A percentile compares a stretch with the other conserved stretches of the same genome.
These are phyloP conservation scores for Proales similis DNA, from an alignment of 1,140 invertebrate species.

Conservation along the genomic window DNA sequence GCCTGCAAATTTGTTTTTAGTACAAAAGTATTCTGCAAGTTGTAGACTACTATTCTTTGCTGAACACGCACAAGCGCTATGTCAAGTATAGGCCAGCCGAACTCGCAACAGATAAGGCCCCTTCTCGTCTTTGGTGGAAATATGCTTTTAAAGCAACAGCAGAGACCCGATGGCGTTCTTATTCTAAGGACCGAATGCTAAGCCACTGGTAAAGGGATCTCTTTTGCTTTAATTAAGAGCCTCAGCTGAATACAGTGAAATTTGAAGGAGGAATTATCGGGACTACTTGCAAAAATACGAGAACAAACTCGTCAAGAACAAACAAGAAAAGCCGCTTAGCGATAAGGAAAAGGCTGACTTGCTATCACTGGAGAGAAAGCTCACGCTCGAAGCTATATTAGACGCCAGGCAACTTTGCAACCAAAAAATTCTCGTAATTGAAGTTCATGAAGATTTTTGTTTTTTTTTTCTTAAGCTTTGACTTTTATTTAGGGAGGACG, in stretches of 20 bases:
- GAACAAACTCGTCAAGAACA: not conserved
- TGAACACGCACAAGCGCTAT: slow-evolving; percentile 63
- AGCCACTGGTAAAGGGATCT: slow-evolving; percentile 57
- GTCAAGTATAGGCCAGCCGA: slow-evolving; percentile 55
- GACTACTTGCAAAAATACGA: slow-evolving; percentile 33
- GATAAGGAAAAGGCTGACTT: slow-evolving; percentile 9
- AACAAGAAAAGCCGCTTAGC: not conserved
- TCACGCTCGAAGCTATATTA: slow-evolving; percentile 28
- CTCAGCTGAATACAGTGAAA: too few relatives aligned
- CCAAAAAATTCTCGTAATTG: too few relatives aligned
- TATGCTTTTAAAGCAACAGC: slow-evolving; percentile 68
- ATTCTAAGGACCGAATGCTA: slow-evolving; percentile 65
- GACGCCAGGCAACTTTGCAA: too few relatives aligned
- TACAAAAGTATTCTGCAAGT: slow-evolving; percentile 64
- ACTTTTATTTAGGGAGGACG: too few relatives aligned
- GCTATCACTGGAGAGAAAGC: slow-evolving; percentile 9
- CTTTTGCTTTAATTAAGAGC: too few relatives aligned
- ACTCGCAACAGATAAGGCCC: slow-evolving; percentile 48
- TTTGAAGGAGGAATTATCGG: slow-evolving; percentile 24
- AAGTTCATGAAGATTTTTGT: too few relatives aligned
- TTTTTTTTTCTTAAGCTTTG: too few relatives aligned
- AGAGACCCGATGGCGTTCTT: slow-evolving; percentile 65
- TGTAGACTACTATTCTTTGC: slow-evolving; percentile 62
- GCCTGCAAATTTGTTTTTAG: slow-evolving; percentile 41
- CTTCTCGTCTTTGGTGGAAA: slow-evolving; percentile 63